Evolutionary conservation across 2,113 vertebrate genomes (phyloP), one percentile per base, ranked within the genome.

Genomic region (Isurus oxyrinchus): DNA sequence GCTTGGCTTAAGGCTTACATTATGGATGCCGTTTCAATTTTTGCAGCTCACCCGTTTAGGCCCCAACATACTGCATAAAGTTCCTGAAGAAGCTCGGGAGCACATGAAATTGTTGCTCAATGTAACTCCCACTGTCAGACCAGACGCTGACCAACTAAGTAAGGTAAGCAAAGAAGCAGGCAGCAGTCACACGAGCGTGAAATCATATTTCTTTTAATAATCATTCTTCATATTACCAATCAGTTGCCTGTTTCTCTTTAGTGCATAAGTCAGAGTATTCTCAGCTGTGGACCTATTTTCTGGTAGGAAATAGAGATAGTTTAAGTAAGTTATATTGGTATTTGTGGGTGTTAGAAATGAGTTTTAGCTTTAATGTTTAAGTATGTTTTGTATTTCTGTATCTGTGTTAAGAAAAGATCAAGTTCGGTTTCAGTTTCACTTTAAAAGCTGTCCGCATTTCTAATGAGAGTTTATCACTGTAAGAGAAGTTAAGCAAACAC

Each of bases 111-210:
- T 99, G 59, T 98, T 99, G 96, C 97, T 99, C 94, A 99, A 99
- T 27, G 98, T 99, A 94, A 98, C 99, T 67, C 98, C 99, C 8
- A 98, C 98, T 27, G 99, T 99, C 95, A 98, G 99, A 96, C 99
- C 99, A 35, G 99, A 99, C 0, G 99, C 99, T 40, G 99, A 99
- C 97, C 99, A 99, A 97, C 99, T 99, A 98, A 99, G 99, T 96
- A 99, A 99, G 98, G 99, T 99, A 96, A 98, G 97, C 88, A 35
- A 61, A 23, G 40, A 86, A 53, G 84, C 61, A 94, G 53, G 87
- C 53, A 57, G 35, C 59, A 40, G 59, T 0, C 90, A 31, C 67
- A 14, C 14, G 7, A n/a, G 4, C 57, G 44, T 27, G 59, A 40
- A 63, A 66, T 94, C 53, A 88, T 23, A 49, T 55, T 53, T 88